A percentile compares a stretch with the other conserved stretches of the same genome.
Conservation (phyloP, 2,797 vertebrate species). For the Chelonia mydas region DNA sequence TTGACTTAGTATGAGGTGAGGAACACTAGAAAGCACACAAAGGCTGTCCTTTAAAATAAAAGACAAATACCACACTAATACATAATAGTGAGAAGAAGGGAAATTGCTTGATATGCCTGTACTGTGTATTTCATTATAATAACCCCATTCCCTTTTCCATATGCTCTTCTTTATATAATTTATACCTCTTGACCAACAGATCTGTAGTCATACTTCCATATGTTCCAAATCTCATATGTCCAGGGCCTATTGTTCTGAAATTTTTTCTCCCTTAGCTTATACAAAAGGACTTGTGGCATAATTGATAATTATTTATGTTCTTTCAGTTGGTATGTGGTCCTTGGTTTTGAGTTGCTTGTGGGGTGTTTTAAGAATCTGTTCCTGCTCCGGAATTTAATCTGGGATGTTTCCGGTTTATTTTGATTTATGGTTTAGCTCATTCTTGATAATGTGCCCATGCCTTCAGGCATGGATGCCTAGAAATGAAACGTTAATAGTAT, state of each 20-base stretch:
- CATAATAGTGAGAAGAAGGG: background rate
- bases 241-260: background rate
- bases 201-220: background rate
- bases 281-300: rapidly evolving
- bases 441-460: background rate
- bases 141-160: background rate
- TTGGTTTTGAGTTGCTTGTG: background rate
- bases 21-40: background rate
- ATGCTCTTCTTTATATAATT: background rate
- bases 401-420: background rate
- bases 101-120: background rate
- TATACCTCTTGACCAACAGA: background rate
- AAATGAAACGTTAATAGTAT: background rate
- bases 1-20: background rate
- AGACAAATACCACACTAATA: background rate
- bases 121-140: background rate
- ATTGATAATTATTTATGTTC: rapidly evolving
- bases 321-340: rapidly evolving
- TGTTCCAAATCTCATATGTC: background rate
- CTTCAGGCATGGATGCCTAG: background rate
- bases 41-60: background rate
- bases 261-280: background rate
- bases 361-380: background rate
- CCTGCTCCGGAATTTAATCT: background rate
- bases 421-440: background rate